Base-by-base conservation (phyloP, 2,888 invertebrate species). In the Drosophila glabriapex region DNA sequence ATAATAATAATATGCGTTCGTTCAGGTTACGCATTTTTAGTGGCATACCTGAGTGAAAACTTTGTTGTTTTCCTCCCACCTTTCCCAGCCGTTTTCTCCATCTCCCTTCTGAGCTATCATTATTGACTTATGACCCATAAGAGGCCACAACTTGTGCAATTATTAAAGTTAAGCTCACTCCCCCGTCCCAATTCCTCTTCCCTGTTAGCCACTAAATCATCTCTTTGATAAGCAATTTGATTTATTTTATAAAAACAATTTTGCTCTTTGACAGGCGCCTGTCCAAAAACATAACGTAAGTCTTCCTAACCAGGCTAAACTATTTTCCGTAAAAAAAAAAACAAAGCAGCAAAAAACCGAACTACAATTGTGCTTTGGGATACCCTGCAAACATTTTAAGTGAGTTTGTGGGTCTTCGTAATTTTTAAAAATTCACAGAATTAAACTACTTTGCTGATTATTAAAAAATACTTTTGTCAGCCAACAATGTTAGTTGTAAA, bases 1-100 rank as follows among this genome's bases (percentile, higher is more conserved):
- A 91, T 91, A 88, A 91, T 91, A 83, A 87, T 90, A 90, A 82
- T 90, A 87, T 87, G 82, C 90, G 80, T 89, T 84, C 83, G 82
- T 90, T 87, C 86, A 82, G 85, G 82, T 83, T 83, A 81, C 84
- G 84, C 84, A 84, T 84, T 81, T 83, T 79, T 75, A 83, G 82
- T 83, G 76, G 83, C 78, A 75, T 82, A 79, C 81, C 77, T 77
- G 73, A 68, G 59, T 35, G 53, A 52, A 68, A 79, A 81, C 82
- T 78, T 82, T 82, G 69, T 75, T 68, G 60, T 71, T 69, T 39
- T 46, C 16, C 3, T 10, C 28, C 28, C 19, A 37, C 39, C 33
- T 12, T 22, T 46, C 2, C 22, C 25, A 16, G 16, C 46, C 25
- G 16, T 25, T 19, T 31, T 16, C 7, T 16, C 54, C 35, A 35